These are phyloP conservation scores for Illadopsis cleaveri DNA, from an alignment of 2,113 vertebrate species.

Conservation along the genomic window DNA sequence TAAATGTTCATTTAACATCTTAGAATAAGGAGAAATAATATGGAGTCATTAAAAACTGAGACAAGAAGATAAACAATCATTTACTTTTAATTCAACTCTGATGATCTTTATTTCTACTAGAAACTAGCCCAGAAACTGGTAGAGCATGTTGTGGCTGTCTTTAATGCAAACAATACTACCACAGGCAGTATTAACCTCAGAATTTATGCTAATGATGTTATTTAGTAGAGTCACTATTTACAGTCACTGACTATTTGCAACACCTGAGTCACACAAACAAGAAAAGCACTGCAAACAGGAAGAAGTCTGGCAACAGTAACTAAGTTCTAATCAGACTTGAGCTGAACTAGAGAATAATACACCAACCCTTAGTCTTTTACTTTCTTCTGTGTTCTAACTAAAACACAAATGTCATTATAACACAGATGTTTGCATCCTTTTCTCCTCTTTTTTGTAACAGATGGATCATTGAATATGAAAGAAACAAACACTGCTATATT, in stretches of 20 bases:
- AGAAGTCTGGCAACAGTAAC: not conserved
- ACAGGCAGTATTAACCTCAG: not conserved
- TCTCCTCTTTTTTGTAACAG: not conserved
- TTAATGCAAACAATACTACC: not conserved
- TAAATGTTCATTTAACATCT: not conserved
- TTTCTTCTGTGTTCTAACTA: not conserved
- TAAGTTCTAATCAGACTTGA: not conserved
- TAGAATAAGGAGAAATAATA: not conserved
- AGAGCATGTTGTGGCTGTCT: not conserved
- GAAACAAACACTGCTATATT: not conserved
- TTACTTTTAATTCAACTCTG: not conserved
- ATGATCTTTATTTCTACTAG: not conserved
- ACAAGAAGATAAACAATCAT: not conserved
- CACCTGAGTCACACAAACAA: not conserved
- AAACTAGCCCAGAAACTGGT: not conserved
- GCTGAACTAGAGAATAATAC: not conserved
- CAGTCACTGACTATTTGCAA: not conserved
- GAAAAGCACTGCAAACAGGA: not conserved
- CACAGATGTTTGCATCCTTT: not conserved
- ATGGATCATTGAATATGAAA: not conserved
- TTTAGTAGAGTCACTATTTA: not conserved
- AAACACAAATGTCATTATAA: not conserved
- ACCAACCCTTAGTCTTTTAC: not conserved
- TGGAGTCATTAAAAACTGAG: not conserved
- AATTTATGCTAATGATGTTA: not conserved